Base-by-base conservation (phyloP, 2,113 vertebrate genomes). In the Odocoileus hemionus region DNA sequence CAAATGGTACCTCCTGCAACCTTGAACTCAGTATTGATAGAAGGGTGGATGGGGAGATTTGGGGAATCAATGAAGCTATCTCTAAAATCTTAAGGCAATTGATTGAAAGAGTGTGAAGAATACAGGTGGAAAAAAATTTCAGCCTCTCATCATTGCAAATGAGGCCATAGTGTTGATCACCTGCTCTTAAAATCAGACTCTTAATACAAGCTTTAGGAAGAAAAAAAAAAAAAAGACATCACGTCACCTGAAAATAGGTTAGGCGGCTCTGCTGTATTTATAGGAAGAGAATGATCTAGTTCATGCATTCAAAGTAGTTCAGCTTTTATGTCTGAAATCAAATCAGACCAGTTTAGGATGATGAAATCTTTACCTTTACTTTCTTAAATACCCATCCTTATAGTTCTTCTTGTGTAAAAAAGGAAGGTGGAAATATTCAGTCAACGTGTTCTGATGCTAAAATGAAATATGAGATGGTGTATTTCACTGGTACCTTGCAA, bases 61-160 rank as follows among this genome's bases (percentile, higher is more conserved):
- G 94, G 86, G 79, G 43, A 74, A 98, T 98, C 64, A 88, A 90
- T 98, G 67, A 19, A 89, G 79, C 79, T 74, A 86, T 91, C 90
- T 97, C 86, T 98, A 96, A 98, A 98, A 91, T 45, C 17, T 97
- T 70, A 94, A 96, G 61, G 86, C 58, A 92, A 97, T 97, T 98
- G 79, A 97, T 95, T 67, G 61, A 36, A 82, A 95, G 97, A 94
- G 57, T 96, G 89, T 64, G 97, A 97, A 97, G 57, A 95, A 93
- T 98, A 89, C 12, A 93, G 58, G 85, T 5, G 23, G 89, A 85
- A 89, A 98, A 96, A 7, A 91, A 23, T 33, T 50, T 54, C 47
- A 97, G 64, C 39, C 93, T 98, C 98, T 55, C 23, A 43, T 98
- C 58, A 86, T 95, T 85, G 55, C 45, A 64, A 95, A 97, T 74